Evolutionary conservation across 2,797 vertebrate species (phyloP).

Genomic region (Anguilla marmorata): DNA sequence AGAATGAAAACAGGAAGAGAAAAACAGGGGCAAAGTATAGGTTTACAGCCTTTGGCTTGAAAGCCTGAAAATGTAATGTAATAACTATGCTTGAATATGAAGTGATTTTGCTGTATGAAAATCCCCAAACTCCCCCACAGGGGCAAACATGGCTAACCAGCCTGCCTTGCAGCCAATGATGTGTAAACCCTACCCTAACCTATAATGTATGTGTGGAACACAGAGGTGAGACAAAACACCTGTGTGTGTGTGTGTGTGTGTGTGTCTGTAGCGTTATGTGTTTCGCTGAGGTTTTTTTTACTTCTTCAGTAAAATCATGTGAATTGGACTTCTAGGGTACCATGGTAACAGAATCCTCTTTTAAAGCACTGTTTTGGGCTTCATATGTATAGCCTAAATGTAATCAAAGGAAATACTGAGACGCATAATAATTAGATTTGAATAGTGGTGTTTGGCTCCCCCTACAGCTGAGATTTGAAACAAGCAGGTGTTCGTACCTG

Average conservation of each 20-base stretch:
- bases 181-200: neutral
- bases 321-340: neutral
- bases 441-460: constrained; percentile 34
- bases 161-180: neutral
- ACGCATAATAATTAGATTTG: neutral
- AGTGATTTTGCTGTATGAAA: neutral
- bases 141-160: neutral
- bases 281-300: neutral
- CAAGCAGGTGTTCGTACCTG: neutral
- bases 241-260: neutral
- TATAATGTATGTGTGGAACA: neutral
- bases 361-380: neutral
- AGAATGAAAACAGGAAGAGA: neutral
- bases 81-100: neutral
- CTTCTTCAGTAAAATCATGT: neutral
- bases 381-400: neutral
- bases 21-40: neutral
- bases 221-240: neutral
- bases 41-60: neutral
- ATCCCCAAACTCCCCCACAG: neutral
- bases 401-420: neutral
- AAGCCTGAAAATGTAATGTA: neutral
- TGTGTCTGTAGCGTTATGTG: neutral
- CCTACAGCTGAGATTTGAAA: constrained; percentile 31
- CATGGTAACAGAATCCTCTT: neutral